Base-by-base conservation (phyloP, 2,888 invertebrate genomes). In the Polymixis flavicincta region DNA sequence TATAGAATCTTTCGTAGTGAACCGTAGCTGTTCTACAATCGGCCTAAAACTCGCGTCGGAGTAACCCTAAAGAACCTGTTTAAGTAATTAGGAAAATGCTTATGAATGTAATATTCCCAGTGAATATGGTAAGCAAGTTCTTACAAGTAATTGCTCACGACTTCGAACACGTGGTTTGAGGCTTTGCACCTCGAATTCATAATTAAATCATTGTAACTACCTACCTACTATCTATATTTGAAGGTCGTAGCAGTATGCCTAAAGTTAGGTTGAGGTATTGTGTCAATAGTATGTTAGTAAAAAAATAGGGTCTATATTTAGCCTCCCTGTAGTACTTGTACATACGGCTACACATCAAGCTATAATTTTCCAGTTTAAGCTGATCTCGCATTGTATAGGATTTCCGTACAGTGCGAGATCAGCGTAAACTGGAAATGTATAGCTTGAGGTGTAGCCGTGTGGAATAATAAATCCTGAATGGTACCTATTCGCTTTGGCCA, bases 201-300 rank as follows among this genome's bases (percentile, higher is more conserved):
- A 80, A 60, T 50, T 55, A 28, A 63, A 48, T 77, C 50, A 64
- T 54, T 1, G 48, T 66, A 54, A 59, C 52, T 63, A 55, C 25
- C 22, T 22, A 55, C 25, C 22, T 22, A n/a, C 37, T 76, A 25
- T 57, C 22, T 14, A 37, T 48, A 45, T 48, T 66, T 76, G 25
- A 57, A 76, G 76, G 61, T 74, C 42, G 25, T 42, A 25, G 14
- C 28, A 25, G 14, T 22, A 28, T 54, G 52, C 25, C 52, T 54
- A n/a, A n/a, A 70, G 2, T 42, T 48, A 32, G 63, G 42, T 65
- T 55, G 55, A 78, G 59, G 37, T 54, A 22, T 28, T 65, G 28
- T 80, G 45, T 73, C 45, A 80, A 54, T 52, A 45, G 50, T 71
- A 64, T 64, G 52, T 54, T n/a, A n/a, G n/a, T n/a, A n/a, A n/a